Evolutionary conservation across 1,140 invertebrate genomes (phyloP).

Genomic region (Bombus vancouverensis): DNA sequence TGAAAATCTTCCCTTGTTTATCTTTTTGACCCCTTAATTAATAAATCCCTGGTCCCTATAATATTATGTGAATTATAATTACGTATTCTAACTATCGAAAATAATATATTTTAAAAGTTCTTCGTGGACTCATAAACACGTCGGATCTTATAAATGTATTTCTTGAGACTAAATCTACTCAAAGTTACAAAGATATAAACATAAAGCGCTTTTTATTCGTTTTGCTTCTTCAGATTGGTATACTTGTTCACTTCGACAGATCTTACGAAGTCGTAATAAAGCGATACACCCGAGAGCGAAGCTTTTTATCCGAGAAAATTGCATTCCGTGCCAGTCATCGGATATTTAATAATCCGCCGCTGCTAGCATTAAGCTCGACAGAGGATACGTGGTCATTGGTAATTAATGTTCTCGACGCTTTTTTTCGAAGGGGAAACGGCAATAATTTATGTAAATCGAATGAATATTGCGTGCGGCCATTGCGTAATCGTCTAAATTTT

Average conservation of each 20-base stretch:
- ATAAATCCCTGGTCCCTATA: too few species aligned
- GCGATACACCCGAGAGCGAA: not conserved
- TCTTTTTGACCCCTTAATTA: too few species aligned
- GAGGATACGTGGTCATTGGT: not conserved
- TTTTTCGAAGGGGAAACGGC: not conserved
- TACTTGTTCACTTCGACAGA: not conserved
- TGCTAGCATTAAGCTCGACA: not conserved
- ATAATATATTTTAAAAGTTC: too few species aligned
- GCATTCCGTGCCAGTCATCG: not conserved
- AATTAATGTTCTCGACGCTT: slow-evolving; percentile 5
- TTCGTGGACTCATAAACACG: too few species aligned
- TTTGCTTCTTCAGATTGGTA: not conserved
- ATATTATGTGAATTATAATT: too few species aligned
- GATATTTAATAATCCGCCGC: slow-evolving; percentile 10
- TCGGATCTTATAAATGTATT: too few species aligned
- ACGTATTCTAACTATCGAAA: too few species aligned
- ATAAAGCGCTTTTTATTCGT: not conserved
- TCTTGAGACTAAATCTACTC: too few species aligned
- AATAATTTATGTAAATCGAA: slow-evolving; percentile 1
- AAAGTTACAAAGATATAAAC: not conserved
- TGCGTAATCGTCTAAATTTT: not conserved
- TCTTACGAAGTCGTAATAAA: not conserved
- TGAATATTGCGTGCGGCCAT: not conserved
- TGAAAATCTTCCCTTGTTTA: too few species aligned
- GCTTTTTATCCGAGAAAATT: slow-evolving; percentile 6